These are phyloP conservation scores for Branchipolynoe longqiensis DNA, from an alignment of 2,888 invertebrate species.

Conservation along the genomic window DNA sequence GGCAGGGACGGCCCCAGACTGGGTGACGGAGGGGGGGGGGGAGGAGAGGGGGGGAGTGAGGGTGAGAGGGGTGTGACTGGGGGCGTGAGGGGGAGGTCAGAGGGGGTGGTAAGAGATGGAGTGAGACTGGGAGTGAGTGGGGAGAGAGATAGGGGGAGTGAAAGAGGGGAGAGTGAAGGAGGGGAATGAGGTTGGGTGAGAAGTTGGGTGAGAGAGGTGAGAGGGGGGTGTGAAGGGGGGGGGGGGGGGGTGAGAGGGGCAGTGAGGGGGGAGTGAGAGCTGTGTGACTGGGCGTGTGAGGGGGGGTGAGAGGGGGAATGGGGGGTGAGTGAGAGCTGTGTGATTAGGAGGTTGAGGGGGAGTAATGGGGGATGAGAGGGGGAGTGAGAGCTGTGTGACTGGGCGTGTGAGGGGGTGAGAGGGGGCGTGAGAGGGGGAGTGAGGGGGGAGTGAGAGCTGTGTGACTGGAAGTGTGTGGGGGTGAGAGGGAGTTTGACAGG, in stretches of 20 bases:
- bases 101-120: too few species aligned
- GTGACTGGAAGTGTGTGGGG: neutral
- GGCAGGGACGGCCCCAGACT: neutral
- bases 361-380: neutral
- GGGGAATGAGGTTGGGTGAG: neutral
- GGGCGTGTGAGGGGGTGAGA: neutral
- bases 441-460: neutral
- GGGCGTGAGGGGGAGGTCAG: neutral
- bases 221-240: neutral
- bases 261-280: neutral
- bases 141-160: neutral
- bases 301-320: neutral
- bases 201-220: neutral
- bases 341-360: too few species aligned
- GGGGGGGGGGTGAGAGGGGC: neutral
- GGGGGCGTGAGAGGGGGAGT: neutral
- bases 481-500: neutral
- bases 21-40: neutral
- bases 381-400: neutral
- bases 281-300: neutral
- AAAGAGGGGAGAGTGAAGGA: neutral
- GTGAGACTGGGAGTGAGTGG: neutral
- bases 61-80: neutral
- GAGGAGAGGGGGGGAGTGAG: neutral
- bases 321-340: neutral